Evolutionary conservation across 1,140 invertebrate species (phyloP).

Genomic region (Pogonomyrmex californicus): DNA sequence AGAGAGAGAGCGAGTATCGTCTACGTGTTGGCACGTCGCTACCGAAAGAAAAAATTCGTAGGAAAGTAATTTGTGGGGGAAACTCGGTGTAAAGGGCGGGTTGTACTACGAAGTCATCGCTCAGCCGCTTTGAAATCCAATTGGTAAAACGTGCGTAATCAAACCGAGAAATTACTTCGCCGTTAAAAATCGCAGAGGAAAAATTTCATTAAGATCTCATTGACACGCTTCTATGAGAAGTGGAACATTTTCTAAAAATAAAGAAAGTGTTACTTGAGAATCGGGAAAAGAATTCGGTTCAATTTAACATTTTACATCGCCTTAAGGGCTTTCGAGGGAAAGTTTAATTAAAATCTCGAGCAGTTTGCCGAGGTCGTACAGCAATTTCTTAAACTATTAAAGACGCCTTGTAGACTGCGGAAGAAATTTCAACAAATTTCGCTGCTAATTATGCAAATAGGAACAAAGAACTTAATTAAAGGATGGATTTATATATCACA

Average conservation of each 20-base stretch:
- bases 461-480: conserved; percentile 39
- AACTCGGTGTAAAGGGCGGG: conserved; percentile 49
- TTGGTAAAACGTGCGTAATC: conserved; percentile 54
- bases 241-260: conserved; percentile 50
- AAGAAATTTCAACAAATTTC: conserved; percentile 51
- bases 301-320: conserved; percentile 63
- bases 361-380: conserved; percentile 48
- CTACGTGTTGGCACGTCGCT: conserved; percentile 70
- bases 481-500: not conserved
- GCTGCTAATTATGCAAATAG: conserved; percentile 54
- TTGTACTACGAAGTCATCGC: conserved; percentile 65
- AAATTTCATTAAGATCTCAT: conserved; percentile 62
- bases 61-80: conserved; percentile 71
- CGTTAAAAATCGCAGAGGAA: conserved; percentile 14
- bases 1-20: not conserved
- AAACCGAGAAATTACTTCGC: conserved; percentile 49
- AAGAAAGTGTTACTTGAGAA: conserved; percentile 60
- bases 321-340: conserved; percentile 43
- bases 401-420: conserved; percentile 8
- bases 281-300: conserved; percentile 56
- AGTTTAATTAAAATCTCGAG: conserved; percentile 62
- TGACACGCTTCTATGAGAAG: conserved; percentile 42
- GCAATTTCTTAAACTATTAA: conserved; percentile 63
- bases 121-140: conserved; percentile 45
- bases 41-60: conserved; percentile 66